phyloP scores from a whole-genome alignment of 1,140 invertebrate genomes.

The Chionoecetes opilio region DNA sequence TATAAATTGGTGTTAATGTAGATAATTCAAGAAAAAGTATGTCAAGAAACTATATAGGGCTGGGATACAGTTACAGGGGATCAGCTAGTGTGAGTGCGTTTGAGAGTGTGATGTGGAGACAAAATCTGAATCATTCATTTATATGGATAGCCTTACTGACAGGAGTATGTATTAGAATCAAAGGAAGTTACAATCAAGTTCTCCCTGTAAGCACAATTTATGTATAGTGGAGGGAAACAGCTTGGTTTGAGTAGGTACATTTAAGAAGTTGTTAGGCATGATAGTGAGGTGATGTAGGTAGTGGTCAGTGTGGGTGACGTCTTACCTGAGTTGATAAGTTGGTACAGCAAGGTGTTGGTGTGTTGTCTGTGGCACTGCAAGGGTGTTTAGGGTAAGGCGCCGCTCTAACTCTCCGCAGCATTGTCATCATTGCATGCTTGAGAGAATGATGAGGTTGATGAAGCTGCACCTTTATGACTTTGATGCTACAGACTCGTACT shows the following conservation, averaged over 20 bases:
- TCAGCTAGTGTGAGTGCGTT: not conserved
- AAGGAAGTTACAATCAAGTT: not conserved
- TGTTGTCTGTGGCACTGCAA: not conserved
- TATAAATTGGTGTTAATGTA: too few species aligned
- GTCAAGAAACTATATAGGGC: too few species aligned
- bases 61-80: too few species aligned
- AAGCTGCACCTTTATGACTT: not conserved
- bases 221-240: not conserved
- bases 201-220: not conserved
- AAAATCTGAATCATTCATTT: not conserved
- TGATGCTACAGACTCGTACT: not conserved
- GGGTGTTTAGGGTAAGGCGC: not conserved
- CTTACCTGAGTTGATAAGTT: not conserved
- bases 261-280: not conserved
- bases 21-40: too few species aligned
- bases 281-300: not conserved
- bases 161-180: not conserved
- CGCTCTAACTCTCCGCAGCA: not conserved
- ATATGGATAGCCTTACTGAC: too few species aligned
- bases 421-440: not conserved
- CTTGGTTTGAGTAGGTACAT: too few species aligned
- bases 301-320: not conserved
- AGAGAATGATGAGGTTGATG: constrained; percentile 9
- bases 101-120: not conserved
- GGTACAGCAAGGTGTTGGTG: not conserved